Conservation (phyloP, 2,113 vertebrate species). For the Panthera uncia region DNA sequence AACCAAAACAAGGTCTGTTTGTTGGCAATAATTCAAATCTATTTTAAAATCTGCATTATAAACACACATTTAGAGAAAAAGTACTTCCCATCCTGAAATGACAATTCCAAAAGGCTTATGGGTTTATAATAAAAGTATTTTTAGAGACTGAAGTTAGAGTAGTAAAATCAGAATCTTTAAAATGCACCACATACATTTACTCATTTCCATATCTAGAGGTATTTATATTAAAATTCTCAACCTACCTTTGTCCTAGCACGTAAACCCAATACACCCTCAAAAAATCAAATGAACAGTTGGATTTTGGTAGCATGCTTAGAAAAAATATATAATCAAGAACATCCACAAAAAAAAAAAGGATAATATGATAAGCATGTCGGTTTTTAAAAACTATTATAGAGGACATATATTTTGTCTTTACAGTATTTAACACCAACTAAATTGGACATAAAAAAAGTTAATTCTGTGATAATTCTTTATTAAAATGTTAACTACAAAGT, state of each 20-base stretch:
- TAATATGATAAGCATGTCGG: background rate
- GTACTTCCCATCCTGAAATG: slow-evolving; percentile 28
- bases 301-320: slow-evolving; percentile 37
- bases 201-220: slow-evolving; percentile 26
- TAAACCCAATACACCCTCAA: slow-evolving; percentile 38
- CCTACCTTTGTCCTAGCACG: background rate
- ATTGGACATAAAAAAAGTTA: slow-evolving; percentile 45
- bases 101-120: slow-evolving; percentile 45
- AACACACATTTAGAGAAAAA: slow-evolving; percentile 24
- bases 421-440: slow-evolving; percentile 50
- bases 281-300: slow-evolving; percentile 37
- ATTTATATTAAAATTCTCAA: slow-evolving; percentile 56
- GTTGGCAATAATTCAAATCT: slow-evolving; percentile 29
- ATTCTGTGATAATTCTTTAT: slow-evolving; percentile 39
- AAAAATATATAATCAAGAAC: slow-evolving; percentile 35
- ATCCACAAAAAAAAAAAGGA: background rate
- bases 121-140: slow-evolving; percentile 39
- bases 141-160: background rate
- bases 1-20: slow-evolving; percentile 46
- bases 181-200: background rate
- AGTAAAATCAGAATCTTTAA: slow-evolving; percentile 41
- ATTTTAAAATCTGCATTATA: slow-evolving; percentile 50
- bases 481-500: slow-evolving; percentile 60
- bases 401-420: slow-evolving; percentile 43
- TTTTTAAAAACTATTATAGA: slow-evolving; percentile 18